Evolutionary conservation across 1,140 invertebrate species (phyloP).

Genomic region (Drosophila ambigua): DNA sequence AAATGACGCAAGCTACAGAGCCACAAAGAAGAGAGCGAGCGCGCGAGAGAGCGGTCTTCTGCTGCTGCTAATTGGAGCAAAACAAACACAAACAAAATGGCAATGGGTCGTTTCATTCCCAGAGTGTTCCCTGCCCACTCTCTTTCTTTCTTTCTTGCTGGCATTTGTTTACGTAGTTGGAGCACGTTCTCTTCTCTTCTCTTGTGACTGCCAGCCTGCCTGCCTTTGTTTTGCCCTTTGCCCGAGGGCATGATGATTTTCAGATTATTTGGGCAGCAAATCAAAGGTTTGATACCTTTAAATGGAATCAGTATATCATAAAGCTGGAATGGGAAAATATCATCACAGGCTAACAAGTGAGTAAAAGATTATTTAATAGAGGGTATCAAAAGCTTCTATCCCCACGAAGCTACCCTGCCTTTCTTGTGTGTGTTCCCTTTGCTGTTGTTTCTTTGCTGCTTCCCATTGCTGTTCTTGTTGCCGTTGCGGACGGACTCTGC

Average conservation of each 20-base stretch:
- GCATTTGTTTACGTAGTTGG: slow-evolving; percentile 58
- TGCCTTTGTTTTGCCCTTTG: too few relatives aligned
- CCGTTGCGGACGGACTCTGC: slow-evolving; percentile 32
- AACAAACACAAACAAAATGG: slow-evolving; percentile 81
- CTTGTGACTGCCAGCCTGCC: neutral
- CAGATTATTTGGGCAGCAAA: too few relatives aligned
- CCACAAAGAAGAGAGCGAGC: slow-evolving; percentile 49
- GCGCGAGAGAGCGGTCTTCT: slow-evolving; percentile 22
- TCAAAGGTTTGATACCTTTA: too few relatives aligned
- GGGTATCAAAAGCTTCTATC: too few relatives aligned
- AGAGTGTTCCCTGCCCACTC: slow-evolving; percentile 39
- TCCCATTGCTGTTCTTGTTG: slow-evolving; percentile 19
- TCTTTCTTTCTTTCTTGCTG: too few relatives aligned
- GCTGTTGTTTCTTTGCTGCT: slow-evolving; percentile 24
- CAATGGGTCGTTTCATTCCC: slow-evolving; percentile 71
- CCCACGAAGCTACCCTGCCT: neutral
- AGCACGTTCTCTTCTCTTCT: slow-evolving; percentile 5
- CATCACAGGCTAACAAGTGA: too few relatives aligned
- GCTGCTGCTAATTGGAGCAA: slow-evolving; percentile 75
- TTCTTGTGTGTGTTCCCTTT: too few relatives aligned
- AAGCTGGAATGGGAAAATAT: too few relatives aligned
- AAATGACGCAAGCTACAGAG: slow-evolving; percentile 68
- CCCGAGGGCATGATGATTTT: too few relatives aligned
- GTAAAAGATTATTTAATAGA: too few relatives aligned
- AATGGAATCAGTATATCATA: too few relatives aligned